Evolutionary conservation across 2,113 vertebrate genomes (phyloP).

Genomic region (Murina feae): DNA sequence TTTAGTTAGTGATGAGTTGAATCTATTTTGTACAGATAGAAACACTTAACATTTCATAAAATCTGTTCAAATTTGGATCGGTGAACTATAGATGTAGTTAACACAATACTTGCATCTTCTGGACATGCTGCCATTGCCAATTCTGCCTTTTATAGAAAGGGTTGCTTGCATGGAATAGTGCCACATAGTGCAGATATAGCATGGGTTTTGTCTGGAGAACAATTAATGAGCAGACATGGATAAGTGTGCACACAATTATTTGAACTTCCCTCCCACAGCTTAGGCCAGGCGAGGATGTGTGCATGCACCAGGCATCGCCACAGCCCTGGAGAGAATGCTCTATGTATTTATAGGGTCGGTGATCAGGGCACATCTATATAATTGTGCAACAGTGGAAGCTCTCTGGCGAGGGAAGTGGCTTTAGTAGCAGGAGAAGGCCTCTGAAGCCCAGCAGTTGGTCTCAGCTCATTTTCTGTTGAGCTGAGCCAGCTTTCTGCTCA

Average conservation of each 20-base stretch:
- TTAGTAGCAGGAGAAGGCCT: conserved; percentile 25
- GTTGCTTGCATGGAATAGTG: neutral
- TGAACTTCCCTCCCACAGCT: neutral
- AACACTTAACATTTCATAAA: neutral
- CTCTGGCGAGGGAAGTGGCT: conserved; percentile 3
- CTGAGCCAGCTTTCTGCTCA: conserved; percentile 38
- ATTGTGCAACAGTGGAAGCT: neutral
- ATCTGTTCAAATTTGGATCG: neutral
- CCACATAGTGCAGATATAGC: neutral
- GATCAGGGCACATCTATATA: neutral
- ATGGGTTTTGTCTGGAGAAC: neutral
- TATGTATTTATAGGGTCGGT: neutral
- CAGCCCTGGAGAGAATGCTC: neutral
- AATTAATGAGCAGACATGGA: neutral
- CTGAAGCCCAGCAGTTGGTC: neutral
- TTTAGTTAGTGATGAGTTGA: neutral
- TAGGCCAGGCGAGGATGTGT: neutral
- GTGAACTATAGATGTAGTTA: neutral
- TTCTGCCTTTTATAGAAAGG: neutral
- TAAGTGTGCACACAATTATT: neutral
- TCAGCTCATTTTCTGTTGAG: conserved; percentile 4
- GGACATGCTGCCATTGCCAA: neutral
- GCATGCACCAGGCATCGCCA: accelerated
- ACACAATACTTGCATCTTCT: neutral
- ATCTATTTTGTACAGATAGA: neutral